phyloP scores from a whole-genome alignment of 2,113 vertebrate species.

The Piprites chloris region DNA sequence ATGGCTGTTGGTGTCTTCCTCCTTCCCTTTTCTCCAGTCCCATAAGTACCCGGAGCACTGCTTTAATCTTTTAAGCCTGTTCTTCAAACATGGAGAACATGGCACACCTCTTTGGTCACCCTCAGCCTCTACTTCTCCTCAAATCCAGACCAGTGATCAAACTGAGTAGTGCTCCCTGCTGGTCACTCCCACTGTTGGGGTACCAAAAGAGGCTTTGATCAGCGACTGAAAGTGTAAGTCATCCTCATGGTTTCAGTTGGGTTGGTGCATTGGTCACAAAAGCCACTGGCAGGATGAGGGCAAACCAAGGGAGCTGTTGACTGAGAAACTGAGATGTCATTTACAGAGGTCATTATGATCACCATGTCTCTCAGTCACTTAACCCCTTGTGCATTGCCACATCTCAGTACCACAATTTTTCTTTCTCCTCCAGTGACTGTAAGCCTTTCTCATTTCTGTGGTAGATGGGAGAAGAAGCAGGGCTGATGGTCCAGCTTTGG shows the following conservation, averaged over 20 bases:
- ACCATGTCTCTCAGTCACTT: slow-evolving; percentile 33
- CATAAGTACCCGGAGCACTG: slow-evolving; percentile 65
- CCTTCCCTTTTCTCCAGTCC: slow-evolving; percentile 72
- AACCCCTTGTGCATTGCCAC: background rate
- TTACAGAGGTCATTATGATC: slow-evolving; percentile 53
- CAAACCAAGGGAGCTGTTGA: background rate
- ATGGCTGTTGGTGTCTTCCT: slow-evolving; percentile 74
- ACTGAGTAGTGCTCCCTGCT: background rate
- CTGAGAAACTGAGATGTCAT: slow-evolving; percentile 37
- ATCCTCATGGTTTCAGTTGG: background rate
- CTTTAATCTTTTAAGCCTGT: slow-evolving; percentile 50
- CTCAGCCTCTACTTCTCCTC: slow-evolving; percentile 54
- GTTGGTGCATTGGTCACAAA: background rate
- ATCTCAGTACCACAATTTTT: background rate
- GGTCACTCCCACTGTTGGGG: background rate
- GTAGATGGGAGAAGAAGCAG: slow-evolving; percentile 45
- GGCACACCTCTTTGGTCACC: slow-evolving; percentile 56
- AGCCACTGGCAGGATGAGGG: background rate
- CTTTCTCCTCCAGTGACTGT: background rate
- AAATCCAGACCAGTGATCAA: slow-evolving; percentile 42
- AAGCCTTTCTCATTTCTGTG: background rate
- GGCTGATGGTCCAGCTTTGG: background rate
- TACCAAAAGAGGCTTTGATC: background rate
- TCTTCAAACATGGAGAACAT: slow-evolving; percentile 46
- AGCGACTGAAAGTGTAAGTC: background rate